These are phyloP conservation scores for Caenorhabditis panamensis DNA, from an alignment of 2,888 invertebrate species.

Conservation along the genomic window DNA sequence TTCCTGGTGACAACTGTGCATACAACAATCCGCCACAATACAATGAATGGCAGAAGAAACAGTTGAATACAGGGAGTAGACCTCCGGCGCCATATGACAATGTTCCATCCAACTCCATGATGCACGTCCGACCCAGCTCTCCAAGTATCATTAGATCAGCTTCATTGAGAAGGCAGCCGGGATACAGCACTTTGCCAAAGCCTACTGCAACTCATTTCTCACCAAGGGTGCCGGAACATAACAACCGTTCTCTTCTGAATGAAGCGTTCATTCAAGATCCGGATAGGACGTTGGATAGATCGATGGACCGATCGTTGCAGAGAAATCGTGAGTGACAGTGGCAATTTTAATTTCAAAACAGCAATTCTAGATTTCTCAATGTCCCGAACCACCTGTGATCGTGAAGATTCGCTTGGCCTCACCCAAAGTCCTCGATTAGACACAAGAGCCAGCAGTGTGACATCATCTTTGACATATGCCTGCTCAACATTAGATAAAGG, in stretches of 20 bases:
- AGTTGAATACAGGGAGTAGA: slow-evolving; percentile 10
- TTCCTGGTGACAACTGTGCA: slow-evolving; percentile 49
- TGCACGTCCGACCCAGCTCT: slow-evolving; percentile 27
- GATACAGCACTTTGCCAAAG: slow-evolving; percentile 48
- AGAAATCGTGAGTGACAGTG: slow-evolving; percentile 33
- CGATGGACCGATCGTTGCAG: slow-evolving; percentile 20
- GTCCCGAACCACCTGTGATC: slow-evolving; percentile 55
- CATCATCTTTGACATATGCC: slow-evolving; percentile 66
- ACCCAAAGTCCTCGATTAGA: slow-evolving; percentile 56
- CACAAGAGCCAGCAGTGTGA: slow-evolving; percentile 64
- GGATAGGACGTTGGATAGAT: slow-evolving; percentile 28
- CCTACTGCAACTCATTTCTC: slow-evolving; percentile 4
- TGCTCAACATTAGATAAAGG: slow-evolving; percentile 73
- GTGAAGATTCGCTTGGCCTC: slow-evolving; percentile 65
- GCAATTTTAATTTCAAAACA: too few species aligned
- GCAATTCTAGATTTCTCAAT: slow-evolving; percentile 44
- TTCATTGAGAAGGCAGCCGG: slow-evolving; percentile 34
- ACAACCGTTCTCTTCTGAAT: slow-evolving; percentile 25
- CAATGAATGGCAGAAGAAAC: slow-evolving; percentile 53
- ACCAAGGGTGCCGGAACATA: slow-evolving; percentile 26
- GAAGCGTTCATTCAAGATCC: slow-evolving; percentile 33
- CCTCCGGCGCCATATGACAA: slow-evolving; percentile 66
- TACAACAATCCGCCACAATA: slow-evolving; percentile 48
- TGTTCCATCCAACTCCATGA: slow-evolving; percentile 49
- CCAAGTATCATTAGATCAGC: slow-evolving; percentile 29